Conservation (phyloP, 2,113 vertebrate genomes). For the Agelaius phoeniceus region DNA sequence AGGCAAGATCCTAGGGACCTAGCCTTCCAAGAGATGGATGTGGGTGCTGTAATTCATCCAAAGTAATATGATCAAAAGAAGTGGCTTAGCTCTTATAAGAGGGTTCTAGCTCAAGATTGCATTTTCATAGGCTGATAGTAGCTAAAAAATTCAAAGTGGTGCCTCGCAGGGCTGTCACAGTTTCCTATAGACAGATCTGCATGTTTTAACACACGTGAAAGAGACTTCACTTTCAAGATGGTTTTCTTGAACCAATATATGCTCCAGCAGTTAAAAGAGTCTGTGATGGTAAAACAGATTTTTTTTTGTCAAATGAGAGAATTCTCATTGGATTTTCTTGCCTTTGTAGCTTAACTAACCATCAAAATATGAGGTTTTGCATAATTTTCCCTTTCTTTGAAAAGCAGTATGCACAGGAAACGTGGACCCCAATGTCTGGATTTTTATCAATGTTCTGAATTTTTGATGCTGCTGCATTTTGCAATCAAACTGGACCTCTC, state of each 20-base stretch:
- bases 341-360: neutral
- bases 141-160: neutral
- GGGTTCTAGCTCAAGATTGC: neutral
- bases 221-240: neutral
- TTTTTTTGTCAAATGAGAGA: neutral
- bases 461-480: neutral
- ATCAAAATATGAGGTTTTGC: neutral
- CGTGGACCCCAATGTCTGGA: too few species aligned
- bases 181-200: neutral
- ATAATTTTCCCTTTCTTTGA: neutral
- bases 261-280: neutral
- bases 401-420: neutral
- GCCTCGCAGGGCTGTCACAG: neutral
- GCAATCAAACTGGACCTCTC: neutral
- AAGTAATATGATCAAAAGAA: neutral
- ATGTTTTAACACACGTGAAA: neutral
- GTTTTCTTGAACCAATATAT: neutral
- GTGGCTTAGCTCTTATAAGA: neutral
- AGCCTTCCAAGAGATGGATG: neutral
- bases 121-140: neutral
- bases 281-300: neutral
- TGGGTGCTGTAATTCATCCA: neutral
- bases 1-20: neutral
- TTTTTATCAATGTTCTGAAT: neutral
- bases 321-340: neutral